Conservation (phyloP, 2,888 invertebrate genomes). For the Lymantria monacha region DNA sequence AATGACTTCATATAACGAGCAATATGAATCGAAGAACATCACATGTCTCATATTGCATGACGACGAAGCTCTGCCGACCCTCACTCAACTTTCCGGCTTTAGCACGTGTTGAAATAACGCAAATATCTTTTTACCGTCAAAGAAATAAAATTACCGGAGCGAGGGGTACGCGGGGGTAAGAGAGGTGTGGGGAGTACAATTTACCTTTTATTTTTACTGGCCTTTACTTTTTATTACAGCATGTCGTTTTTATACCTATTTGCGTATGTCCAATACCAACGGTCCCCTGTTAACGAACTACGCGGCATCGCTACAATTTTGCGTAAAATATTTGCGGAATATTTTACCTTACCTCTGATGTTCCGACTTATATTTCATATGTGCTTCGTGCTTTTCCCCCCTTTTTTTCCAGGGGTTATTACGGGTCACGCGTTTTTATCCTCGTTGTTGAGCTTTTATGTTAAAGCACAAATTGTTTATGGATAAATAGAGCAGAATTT, state of each 20-base stretch:
- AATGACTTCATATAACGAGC: too few species aligned
- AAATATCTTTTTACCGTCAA: slow-evolving; percentile 28
- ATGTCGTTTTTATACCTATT: slow-evolving; percentile 37
- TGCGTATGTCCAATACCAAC: slow-evolving; percentile 33
- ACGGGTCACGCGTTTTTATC: not conserved
- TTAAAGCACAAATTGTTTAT: not conserved
- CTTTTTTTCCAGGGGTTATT: slow-evolving; percentile 1
- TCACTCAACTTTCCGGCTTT: slow-evolving; percentile 4
- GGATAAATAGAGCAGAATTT: not conserved
- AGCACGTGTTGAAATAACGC: slow-evolving; percentile 10
- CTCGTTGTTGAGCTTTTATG: not conserved
- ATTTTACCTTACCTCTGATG: slow-evolving; percentile 9
- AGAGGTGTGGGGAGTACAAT: slow-evolving; percentile 26
- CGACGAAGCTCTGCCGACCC: slow-evolving; percentile 1
- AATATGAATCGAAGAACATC: too few species aligned
- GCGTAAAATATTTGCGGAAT: slow-evolving; percentile 24
- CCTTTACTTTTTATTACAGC: slow-evolving; percentile 48
- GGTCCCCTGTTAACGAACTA: slow-evolving; percentile 24
- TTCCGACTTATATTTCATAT: slow-evolving; percentile 10
- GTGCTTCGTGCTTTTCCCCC: slow-evolving; percentile 7
- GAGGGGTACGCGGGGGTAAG: slow-evolving; percentile 8
- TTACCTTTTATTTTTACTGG: slow-evolving; percentile 45
- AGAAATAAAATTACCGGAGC: slow-evolving; percentile 30
- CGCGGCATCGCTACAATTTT: slow-evolving; percentile 19
- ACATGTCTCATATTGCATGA: not conserved